Evolutionary conservation across 2,113 vertebrate genomes (phyloP), one percentile per base, ranked within the genome.

Genomic region (Syngnathus typhle): DNA sequence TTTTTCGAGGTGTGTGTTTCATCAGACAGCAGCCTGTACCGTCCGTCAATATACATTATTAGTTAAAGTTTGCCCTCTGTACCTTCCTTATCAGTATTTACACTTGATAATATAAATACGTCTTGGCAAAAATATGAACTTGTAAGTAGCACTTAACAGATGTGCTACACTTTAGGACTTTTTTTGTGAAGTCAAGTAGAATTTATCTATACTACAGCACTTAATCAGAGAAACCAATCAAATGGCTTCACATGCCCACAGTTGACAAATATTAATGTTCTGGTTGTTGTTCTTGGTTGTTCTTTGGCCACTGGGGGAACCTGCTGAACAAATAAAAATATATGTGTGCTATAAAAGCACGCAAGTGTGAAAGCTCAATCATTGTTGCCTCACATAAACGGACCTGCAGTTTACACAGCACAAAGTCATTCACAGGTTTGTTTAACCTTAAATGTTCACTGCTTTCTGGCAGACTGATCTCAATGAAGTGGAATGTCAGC

Each of bases 281-380:
- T 32, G 2, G 27, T 67, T 46, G 38, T 60, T 60, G 41, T 65
- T 73, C 59, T 12, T 70, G 67, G 41, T 37, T 23, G 51, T 65
- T 72, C 37, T 71, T 49, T 67, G n/a, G n/a, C 19, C 41, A n/a
- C 41, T 44, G 32, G 41, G 61, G 41, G 11, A 66, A 58, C 74
- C 65, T 64, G 23, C 38, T 71, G 76, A 72, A 49, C 59, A 60
- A 56, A 69, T 70, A 23, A 65, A 73, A 72, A 56, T 67, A 65
- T 55, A 73, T 65, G 39, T 72, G 56, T 51, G 56, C 66, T 18
- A 64, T 71, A 64, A 73, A 73, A 75, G 58, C 32, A 32, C 8
- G 13, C 16, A 54, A 62, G 55, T 64, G 38, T 58, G 43, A 73
- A 41, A 36, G 59, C 43, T 59, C 46, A 65, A 39, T 70, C 67